Conservation (phyloP, 2,888 invertebrate species). For the Chalcis sispes region DNA sequence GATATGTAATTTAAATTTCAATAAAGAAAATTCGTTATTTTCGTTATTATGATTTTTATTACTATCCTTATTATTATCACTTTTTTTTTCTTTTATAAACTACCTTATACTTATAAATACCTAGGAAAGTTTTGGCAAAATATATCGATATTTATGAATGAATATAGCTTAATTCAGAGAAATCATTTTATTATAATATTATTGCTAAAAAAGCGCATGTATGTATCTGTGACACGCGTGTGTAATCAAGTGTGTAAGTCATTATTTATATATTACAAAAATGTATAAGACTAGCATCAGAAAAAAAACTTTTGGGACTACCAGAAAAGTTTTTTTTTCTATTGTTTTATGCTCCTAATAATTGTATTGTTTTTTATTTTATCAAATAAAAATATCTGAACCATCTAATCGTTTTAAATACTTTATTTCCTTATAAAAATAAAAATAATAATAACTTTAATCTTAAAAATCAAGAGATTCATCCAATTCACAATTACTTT, state of each 20-base stretch:
- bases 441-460: conserved; percentile 10
- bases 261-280: conserved; percentile 53
- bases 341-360: conserved; percentile 32
- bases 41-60: not conserved
- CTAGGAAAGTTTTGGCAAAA: too few species aligned
- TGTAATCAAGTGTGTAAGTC: conserved; percentile 40
- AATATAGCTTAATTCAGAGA: conserved; percentile 30
- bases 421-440: conserved; percentile 25
- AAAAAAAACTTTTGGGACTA: conserved; percentile 37
- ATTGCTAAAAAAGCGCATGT: conserved; percentile 35
- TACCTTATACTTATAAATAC: not conserved
- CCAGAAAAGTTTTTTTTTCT: conserved; percentile 39
- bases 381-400: conserved; percentile 48
- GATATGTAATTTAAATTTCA: not conserved
- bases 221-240: conserved; percentile 40
- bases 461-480: conserved; percentile 61
- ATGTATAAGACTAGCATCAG: conserved; percentile 36
- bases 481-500: conserved; percentile 60
- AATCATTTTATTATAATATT: conserved; percentile 38
- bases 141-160: not conserved
- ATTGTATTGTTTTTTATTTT: conserved; percentile 48
- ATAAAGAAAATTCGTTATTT: conserved; percentile 6
- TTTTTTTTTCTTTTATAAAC: not conserved
- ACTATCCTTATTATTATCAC: not conserved
- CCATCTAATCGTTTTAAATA: conserved; percentile 21